Base-by-base conservation (phyloP, 2,888 invertebrate genomes). In the Lasius fuliginosus region DNA sequence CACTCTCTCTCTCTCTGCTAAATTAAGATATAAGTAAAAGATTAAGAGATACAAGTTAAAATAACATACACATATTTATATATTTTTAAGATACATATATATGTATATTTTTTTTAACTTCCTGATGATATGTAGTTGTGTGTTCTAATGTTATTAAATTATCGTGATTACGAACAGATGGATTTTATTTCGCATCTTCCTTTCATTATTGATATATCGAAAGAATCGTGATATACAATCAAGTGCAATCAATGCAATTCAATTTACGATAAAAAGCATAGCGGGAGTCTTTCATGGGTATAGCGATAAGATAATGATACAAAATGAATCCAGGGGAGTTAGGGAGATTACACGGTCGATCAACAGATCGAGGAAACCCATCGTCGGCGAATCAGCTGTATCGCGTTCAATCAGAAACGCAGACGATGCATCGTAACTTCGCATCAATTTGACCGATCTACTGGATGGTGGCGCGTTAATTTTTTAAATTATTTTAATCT, bases 251-350 rank as follows among this genome's bases (percentile, higher is more conserved):
- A 60, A 49, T 60, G 79, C 71, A 40, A 73, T 73, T 79, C 71
- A 79, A 71, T 71, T 33, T 60, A 18, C 36, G 60, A 46, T 79
- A 73, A 60, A 73, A 81, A 73, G 30, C 71, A 27, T 18, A 12
- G 42, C 79, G 46, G 49, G 11, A 30, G 33, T 79, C 56, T 79
- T 36, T 46, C 33, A 23, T 18, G 69, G n/a, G 23, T 6, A 33
- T 62, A 71, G 62, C 71, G 73, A 71, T 33, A 71, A 49, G 79
- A 46, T 81, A 73, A 81, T 81, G 73, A 81, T 73, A 73, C 36
- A 73, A 60, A 73, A 71, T 81, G 73, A 73, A 81, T 36, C 18
- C 15, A 33, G 56, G 42, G 23, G 76, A 67, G n/a, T 76, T 53
- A 40, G 5, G 60, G 46, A n/a, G n/a, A 60, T 60, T 73, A 71